These are phyloP conservation scores for Pempheris klunzingeri DNA, from an alignment of 2,797 vertebrate genomes.

Conservation along the genomic window DNA sequence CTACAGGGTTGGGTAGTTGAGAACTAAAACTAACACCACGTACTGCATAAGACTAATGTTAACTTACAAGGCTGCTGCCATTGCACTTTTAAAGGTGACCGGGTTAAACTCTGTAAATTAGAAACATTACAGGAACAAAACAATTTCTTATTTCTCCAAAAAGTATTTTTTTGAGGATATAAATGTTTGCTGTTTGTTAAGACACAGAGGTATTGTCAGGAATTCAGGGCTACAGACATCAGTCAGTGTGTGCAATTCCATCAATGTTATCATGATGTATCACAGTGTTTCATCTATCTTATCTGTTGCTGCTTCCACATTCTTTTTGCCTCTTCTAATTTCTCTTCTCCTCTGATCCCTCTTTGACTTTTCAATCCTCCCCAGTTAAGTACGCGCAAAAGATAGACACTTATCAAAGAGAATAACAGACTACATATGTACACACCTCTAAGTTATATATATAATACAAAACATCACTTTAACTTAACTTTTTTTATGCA, in stretches of 20 bases:
- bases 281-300: constrained; percentile 1
- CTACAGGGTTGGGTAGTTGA: constrained; percentile 60
- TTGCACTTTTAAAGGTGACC: constrained; percentile 75
- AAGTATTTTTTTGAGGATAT: constrained; percentile 8
- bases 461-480: background rate
- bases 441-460: background rate
- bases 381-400: constrained; percentile 9
- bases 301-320: constrained; percentile 4
- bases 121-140: constrained; percentile 78
- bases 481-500: background rate
- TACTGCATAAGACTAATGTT: constrained; percentile 47
- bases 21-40: constrained; percentile 72
- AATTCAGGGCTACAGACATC: constrained; percentile 5
- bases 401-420: constrained; percentile 5
- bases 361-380: background rate
- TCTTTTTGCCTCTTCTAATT: constrained; percentile 5
- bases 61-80: constrained; percentile 77
- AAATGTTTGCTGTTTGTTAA: constrained; percentile 2
- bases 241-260: background rate
- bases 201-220: background rate
- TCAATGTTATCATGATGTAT: constrained; percentile 1
- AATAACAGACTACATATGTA: constrained; percentile 1
- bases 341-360: constrained; percentile 12
- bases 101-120: constrained; percentile 80
- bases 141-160: constrained; percentile 37